Evolutionary conservation across 1,140 invertebrate species (phyloP).

Genomic region (Dreissena rostriformis): DNA sequence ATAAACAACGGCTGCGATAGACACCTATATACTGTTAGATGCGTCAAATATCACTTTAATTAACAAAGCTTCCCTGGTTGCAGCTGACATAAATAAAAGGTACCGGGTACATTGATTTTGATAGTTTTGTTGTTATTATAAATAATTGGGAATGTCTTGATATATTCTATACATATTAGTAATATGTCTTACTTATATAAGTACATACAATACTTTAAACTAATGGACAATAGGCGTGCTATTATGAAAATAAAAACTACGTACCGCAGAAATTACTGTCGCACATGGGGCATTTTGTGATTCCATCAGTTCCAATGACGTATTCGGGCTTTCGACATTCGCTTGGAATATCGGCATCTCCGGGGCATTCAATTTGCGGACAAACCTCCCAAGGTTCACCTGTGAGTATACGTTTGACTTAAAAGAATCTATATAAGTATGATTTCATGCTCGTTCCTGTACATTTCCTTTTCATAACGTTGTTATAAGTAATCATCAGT

Average conservation of each 20-base stretch:
- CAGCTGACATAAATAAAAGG: not conserved
- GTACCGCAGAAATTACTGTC: constrained; percentile 26
- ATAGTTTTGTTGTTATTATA: not conserved
- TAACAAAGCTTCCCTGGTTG: not conserved
- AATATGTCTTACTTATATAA: not conserved
- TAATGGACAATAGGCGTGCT: not conserved
- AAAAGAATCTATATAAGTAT: too few relatives aligned
- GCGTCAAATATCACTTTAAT: too few relatives aligned
- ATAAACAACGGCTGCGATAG: too few relatives aligned
- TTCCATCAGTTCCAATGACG: constrained; percentile 1
- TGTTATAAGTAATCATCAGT: too few relatives aligned
- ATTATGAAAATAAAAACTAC: not conserved
- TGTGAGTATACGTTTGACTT: not conserved
- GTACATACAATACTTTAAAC: not conserved
- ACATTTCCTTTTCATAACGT: too few relatives aligned
- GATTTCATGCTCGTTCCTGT: too few relatives aligned
- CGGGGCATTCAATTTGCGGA: not conserved
- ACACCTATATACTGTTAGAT: too few relatives aligned
- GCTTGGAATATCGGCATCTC: not conserved
- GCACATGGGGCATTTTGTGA: constrained; percentile 25
- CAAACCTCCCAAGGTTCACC: not conserved
- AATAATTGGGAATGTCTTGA: not conserved
- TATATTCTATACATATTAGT: not conserved
- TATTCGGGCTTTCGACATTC: constrained; percentile 22
- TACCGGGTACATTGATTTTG: not conserved